A percentile compares a stretch with the other conserved stretches of the same genome.
phyloP scores from a whole-genome alignment of 2,797 vertebrate genomes.

The Epinephelus malabaricus region DNA sequence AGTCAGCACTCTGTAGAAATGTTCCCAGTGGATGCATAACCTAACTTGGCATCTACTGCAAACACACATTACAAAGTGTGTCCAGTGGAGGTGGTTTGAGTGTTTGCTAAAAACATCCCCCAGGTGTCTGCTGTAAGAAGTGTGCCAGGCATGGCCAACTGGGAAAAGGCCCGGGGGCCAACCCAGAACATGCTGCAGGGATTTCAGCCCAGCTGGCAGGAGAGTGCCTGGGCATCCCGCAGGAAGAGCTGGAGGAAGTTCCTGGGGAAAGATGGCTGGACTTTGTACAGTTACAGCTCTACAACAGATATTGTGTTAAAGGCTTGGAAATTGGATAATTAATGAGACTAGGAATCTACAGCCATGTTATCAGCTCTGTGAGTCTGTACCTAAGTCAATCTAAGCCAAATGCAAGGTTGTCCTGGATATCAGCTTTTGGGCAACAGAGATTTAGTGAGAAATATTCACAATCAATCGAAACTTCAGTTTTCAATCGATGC shows the following conservation, averaged over 20 bases:
- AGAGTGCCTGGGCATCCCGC: slow-evolving; percentile 11
- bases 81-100: slow-evolving; percentile 41
- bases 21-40: slow-evolving; percentile 42
- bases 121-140: slow-evolving; percentile 32
- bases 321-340: not conserved
- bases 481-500: no score
- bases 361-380: no score
- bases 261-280: not conserved
- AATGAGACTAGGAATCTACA: not conserved
- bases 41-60: slow-evolving; percentile 55
- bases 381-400: no score
- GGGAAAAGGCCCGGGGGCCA: slow-evolving; percentile 41
- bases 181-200: slow-evolving; percentile 54
- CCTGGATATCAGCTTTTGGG: no score
- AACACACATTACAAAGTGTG: slow-evolving; percentile 49
- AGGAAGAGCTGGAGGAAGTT: slow-evolving; percentile 19
- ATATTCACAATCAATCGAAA: no score
- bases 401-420: no score
- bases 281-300: slow-evolving; percentile 1
- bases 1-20: slow-evolving; percentile 19
- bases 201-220: slow-evolving; percentile 50
- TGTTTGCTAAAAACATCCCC: slow-evolving; percentile 55
- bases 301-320: not conserved
- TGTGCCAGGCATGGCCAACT: slow-evolving; percentile 49
- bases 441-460: no score